Base-by-base conservation (phyloP, 2,797 vertebrate species). In the Cynopterus sphinx region DNA sequence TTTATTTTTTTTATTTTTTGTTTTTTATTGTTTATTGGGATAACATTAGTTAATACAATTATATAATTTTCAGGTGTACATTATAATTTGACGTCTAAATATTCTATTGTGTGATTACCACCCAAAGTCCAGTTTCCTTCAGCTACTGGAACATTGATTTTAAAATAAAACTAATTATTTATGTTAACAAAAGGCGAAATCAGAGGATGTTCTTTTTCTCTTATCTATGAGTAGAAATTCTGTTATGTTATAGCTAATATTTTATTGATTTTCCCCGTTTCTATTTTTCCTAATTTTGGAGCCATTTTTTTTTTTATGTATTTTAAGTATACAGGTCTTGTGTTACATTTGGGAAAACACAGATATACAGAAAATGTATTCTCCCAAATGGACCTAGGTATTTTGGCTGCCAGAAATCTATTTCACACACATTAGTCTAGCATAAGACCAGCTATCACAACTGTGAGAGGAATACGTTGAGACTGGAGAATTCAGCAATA, bases 211-310 rank as follows among this genome's bases (percentile, higher is more conserved):
- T 61, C 92, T 26, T 84, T 87, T 87, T 28, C 39, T 26, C 49
- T 92, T 94, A 87, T 46, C 57, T 97, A 78, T 81, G 33, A 97
- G 79, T 55, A 95, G 53, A 95, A 95, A 96, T 92, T 85, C 87
- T 79, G 39, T 70, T 67, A 87, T 61, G 28, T 86, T 71, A 77
- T 55, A 91, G 65, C 39, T 96, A 92, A 95, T 73, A 96, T 43
- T 88, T 22, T 91, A 93, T 91, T 91, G 73, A 84, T 96, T 75
- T 96, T 83, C 12, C 33, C 57, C 46, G 2, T 90, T 91, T 74
- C 85, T 75, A 78, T 51, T 74, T 95, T 82, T 92, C 26, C 13
- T 33, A 74, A 3, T 73, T 92, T 95, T 71, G 57, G 41, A 91
- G 31, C n/a, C 33, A 33, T 77, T 53, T 15, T 39, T 53, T 15